Evolutionary conservation across 2,113 vertebrate species (phyloP).

Genomic region (Naja naja): DNA sequence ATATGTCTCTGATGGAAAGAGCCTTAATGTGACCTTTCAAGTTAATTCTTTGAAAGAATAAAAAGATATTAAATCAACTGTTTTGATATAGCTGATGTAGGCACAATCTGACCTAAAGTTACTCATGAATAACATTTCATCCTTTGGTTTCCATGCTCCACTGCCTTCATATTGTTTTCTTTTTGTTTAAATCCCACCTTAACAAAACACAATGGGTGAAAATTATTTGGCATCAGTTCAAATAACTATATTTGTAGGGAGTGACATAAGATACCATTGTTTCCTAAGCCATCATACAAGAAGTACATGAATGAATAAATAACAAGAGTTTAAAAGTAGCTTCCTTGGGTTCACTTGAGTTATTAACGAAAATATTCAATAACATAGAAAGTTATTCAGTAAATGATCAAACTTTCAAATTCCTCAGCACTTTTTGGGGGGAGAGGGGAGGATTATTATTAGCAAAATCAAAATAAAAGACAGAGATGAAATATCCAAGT

Average conservation of each 20-base stretch:
- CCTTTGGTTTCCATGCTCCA: background rate
- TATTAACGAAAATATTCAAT: background rate
- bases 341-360: background rate
- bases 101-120: conserved; percentile 41
- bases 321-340: background rate
- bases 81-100: conserved; percentile 45
- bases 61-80: conserved; percentile 55
- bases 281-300: background rate
- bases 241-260: background rate
- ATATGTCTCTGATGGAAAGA: conserved; percentile 44
- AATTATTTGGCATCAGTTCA: background rate
- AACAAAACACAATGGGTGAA: conserved; percentile 6
- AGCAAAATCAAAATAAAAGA: background rate
- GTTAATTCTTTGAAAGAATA: conserved; percentile 59
- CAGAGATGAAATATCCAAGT: background rate
- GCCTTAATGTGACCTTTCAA: conserved; percentile 42
- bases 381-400: background rate
- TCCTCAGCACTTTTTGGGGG: background rate
- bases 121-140: conserved; percentile 28
- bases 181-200: background rate
- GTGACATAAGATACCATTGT: background rate
- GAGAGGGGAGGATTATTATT: background rate
- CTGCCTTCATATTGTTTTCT: conserved; percentile 5
- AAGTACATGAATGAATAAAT: background rate
- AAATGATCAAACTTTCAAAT: background rate